phyloP scores from a whole-genome alignment of 2,888 invertebrate genomes.

The Diarsia mendica region DNA sequence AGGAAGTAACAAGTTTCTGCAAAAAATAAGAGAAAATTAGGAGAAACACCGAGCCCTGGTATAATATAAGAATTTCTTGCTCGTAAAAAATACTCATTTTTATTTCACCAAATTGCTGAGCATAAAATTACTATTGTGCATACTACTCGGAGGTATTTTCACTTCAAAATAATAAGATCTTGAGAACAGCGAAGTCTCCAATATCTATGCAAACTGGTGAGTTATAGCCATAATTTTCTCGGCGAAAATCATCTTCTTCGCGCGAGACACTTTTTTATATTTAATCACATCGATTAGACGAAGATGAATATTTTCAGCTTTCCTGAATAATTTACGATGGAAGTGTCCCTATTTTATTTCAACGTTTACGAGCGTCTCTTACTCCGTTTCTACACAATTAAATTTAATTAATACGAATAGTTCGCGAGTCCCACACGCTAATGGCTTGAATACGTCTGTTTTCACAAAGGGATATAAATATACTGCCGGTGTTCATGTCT shows the following conservation, averaged over 20 bases:
- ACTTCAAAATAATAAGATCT: slow-evolving; percentile 31
- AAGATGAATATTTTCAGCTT: slow-evolving; percentile 60
- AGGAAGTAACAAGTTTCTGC: background rate
- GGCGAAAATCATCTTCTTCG: slow-evolving; percentile 38
- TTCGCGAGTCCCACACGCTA: slow-evolving; percentile 85
- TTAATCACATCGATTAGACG: slow-evolving; percentile 55
- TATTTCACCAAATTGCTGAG: slow-evolving; percentile 4
- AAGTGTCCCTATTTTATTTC: slow-evolving; percentile 56
- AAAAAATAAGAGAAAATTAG: slow-evolving; percentile 4
- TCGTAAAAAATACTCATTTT: slow-evolving; percentile 3
- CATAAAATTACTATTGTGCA: slow-evolving; percentile 28
- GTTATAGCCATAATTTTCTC: slow-evolving; percentile 49
- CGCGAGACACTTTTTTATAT: slow-evolving; percentile 36
- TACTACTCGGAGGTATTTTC: slow-evolving; percentile 5
- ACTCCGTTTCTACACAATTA: slow-evolving; percentile 87
- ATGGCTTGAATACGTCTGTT: slow-evolving; percentile 85
- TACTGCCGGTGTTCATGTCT: slow-evolving; percentile 63
- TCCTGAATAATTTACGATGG: slow-evolving; percentile 61
- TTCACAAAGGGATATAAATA: slow-evolving; percentile 83
- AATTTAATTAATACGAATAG: slow-evolving; percentile 90
- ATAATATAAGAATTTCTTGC: background rate
- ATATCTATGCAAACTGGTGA: slow-evolving; percentile 48
- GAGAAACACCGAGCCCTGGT: background rate
- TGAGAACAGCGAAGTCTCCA: slow-evolving; percentile 9
- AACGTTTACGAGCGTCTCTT: slow-evolving; percentile 73